Conservation (phyloP, 2,113 vertebrate species). For the Glareola pratincola region DNA sequence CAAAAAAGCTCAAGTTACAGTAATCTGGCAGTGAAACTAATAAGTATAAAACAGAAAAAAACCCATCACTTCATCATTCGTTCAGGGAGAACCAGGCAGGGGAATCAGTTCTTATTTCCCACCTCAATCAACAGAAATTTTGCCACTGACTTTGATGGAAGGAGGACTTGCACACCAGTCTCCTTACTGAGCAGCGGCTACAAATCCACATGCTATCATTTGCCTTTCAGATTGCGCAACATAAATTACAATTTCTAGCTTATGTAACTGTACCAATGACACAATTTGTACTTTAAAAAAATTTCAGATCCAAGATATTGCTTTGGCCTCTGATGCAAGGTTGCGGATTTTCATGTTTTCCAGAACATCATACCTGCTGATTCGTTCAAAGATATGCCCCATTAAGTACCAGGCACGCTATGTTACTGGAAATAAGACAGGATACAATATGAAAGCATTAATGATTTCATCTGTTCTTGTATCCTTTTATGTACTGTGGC, state of each 20-base stretch:
- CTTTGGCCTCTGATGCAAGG: not conserved
- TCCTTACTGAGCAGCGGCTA: not conserved
- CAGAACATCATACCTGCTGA: constrained; percentile 22
- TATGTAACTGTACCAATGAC: not conserved
- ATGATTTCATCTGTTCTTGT: not conserved
- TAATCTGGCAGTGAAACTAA: constrained; percentile 38
- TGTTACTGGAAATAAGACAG: not conserved
- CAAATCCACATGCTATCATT: not conserved
- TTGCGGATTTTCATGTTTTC: not conserved
- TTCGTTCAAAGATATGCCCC: constrained; percentile 30
- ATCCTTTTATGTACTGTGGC: not conserved
- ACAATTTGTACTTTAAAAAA: not conserved
- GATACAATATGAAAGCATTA: not conserved
- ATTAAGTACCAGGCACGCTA: not conserved
- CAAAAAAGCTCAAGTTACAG: constrained; percentile 31
- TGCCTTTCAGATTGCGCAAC: not conserved
- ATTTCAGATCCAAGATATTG: not conserved
- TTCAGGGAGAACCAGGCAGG: constrained; percentile 1
- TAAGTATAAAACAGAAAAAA: constrained; percentile 32
- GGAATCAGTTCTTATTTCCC: constrained; percentile 5
- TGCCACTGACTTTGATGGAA: constrained; percentile 10
- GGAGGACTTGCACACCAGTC: not conserved
- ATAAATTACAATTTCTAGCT: not conserved
- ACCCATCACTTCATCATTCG: constrained; percentile 32
- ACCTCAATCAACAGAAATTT: constrained; percentile 16